Base-by-base conservation (phyloP, 2,113 vertebrate genomes). In the Dipodomys ordii region DNA sequence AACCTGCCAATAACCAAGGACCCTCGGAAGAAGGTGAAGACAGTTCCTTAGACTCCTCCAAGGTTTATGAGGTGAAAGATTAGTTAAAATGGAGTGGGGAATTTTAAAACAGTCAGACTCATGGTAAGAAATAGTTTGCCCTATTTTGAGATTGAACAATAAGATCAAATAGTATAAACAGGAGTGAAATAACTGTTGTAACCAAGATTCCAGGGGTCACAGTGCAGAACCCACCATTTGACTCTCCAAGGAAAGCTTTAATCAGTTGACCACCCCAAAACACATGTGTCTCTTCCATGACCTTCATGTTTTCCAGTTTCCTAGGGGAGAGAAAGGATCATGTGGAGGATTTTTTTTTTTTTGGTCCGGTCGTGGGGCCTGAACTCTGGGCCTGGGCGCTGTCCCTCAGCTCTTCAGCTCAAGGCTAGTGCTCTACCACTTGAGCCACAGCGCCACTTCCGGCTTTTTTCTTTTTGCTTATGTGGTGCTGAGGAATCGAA, bases 121-220 rank as follows among this genome's bases (percentile, higher is more conserved):
- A 18, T 49, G 13, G 7, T 69, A 65, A 88, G 57, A 91, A 80
- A 18, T 86, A 76, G 25, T 88, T 87, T 77, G 16, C 7, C 90
- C 64, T 15, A 19, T 86, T 94, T 72, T 30, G 32, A 81, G 28
- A 81, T 84, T 89, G 73, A 95, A 76, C 5, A 67, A 77, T 69
- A 87, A 60, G 13, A 44, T 3, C 39, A 64, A 20, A 69, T 69
- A 30, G 8, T 28, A 23, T 49, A 73, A 83, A 65, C 7, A 69
- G 67, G 57, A 92, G 67, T 27, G 27, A 91, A 80, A 86, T 35
- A 46, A 57, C 7, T 44, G 28, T 6, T 13, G 1, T 25, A 7
- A 80, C 65, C 78, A 91, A 46, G 68, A 88, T 39, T 49, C 32
- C 67, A 83, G 19, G 13, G 16, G 46, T 22, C 25, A 9, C 39